Evolutionary conservation across 2,888 invertebrate species (phyloP), one percentile per base, ranked within the genome.

Genomic region (Omphaloscelis lunosa): DNA sequence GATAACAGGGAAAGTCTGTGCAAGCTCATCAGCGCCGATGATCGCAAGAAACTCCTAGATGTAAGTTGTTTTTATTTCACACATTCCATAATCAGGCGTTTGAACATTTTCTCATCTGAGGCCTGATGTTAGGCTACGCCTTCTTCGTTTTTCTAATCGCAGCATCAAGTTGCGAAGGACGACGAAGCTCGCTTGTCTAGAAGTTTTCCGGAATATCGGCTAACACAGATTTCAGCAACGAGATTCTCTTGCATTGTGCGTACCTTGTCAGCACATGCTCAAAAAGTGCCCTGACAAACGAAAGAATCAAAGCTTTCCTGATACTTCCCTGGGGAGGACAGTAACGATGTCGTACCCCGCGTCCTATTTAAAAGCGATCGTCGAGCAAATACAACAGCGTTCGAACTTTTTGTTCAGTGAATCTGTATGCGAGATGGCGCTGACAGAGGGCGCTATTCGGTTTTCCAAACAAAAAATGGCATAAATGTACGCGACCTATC

Each of bases 1-100:
- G 95, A 94, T 45, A 90, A 93, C 4, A 95, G 96, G 79, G 97
- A 97, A 88, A 97, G 97, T 75, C 93, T 97, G 73, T 98, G 97
- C 92, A 96, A 97, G 89, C 97, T 97, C 80, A 97, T 98, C 34
- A 97, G 96, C 0, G 97, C 97, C 79, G 97, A 97, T 77, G 98
- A 98, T 90, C 93, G 98, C 77, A 94, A 97, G 70, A 94, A 97
- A 72, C 92, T 98, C 51, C 92, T 98, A 29, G 91, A 95, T 68
- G 98, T 98, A 92, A 94, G 95, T 94, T 39, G 2, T 51, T 67
- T 56, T 63, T 29, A 29, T 78, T 34, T 27, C 6, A 39, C 12
- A 48, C 15, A 0, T 29, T 48, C 29, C 20, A 23, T 12, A 41
- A 4, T 8, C 27, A 66, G 66, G 20, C 41, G 20, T 66, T 45